Percentiles rank a stretch among this genome's conserved stretches.
Evolutionary conservation across 2,113 vertebrate species (phyloP).

Genomic region (Lepisosteus oculatus): DNA sequence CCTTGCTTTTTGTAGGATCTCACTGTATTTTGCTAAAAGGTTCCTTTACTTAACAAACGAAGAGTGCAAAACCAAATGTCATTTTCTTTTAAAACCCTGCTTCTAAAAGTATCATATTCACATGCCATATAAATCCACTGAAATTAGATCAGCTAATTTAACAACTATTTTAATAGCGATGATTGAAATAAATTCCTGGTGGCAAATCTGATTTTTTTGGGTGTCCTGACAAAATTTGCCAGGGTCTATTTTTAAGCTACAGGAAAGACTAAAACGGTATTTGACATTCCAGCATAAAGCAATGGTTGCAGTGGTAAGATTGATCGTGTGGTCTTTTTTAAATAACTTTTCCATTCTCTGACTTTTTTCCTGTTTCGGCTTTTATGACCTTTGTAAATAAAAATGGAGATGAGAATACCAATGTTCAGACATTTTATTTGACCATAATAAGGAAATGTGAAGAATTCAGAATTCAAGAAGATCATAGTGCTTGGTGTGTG

Average conservation of each 20-base stretch:
- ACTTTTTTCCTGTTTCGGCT: conserved; percentile 24
- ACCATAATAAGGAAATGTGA: conserved; percentile 11
- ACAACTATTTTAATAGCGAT: conserved; percentile 26
- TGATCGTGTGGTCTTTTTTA: conserved; percentile 31
- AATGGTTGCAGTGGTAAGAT: conserved; percentile 42
- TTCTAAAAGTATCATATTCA: no score
- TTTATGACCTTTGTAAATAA: conserved; percentile 10
- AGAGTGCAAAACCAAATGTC: no score
- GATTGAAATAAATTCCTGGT: conserved; percentile 14
- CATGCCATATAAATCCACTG: conserved; percentile 25
- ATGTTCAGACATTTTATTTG: conserved; percentile 12
- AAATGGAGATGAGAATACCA: conserved; percentile 19
- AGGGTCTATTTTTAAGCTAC: conserved; percentile 51
- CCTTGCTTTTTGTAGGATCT: no score
- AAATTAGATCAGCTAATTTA: conserved; percentile 28
- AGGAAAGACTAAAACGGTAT: conserved; percentile 33
- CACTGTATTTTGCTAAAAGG: no score
- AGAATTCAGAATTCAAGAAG: background rate
- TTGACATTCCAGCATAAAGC: conserved; percentile 37
- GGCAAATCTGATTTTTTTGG: conserved; percentile 22
- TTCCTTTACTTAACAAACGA: background rate
- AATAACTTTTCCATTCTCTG: conserved; percentile 1
- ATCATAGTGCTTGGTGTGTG: background rate
- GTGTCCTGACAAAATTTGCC: conserved; percentile 35
- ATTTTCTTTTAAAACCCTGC: no score